Evolutionary conservation across 2,888 invertebrate genomes (phyloP), one percentile per base, ranked within the genome.

Genomic region (Pseudococcus jackbeardsleyi): DNA sequence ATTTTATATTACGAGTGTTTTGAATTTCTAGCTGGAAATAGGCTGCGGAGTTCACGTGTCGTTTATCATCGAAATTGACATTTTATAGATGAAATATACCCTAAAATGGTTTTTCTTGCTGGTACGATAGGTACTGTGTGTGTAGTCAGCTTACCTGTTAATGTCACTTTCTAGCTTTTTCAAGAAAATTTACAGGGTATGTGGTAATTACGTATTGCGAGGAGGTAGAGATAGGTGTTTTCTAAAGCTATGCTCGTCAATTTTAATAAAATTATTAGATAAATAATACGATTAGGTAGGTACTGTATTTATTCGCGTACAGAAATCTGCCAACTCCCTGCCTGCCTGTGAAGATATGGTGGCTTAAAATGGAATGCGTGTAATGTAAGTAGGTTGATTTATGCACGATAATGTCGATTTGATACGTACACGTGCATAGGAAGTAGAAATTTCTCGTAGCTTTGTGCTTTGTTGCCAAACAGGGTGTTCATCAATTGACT

Each of bases 51-150:
- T 79, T 79, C 79, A 79, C 79, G 79, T 42, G 79, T 79, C 79
- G 79, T 79, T 79, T 79, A 79, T 79, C 79, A 79, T 42, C 42
- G 79, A 79, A 79, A 79, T 79, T 79, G 79, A 79, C 79, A 79
- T 79, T 79, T 79, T 79, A 42, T 26, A 79, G 79, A 79, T 79
- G 79, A 79, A 79, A 79, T 79, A 79, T 79, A 79, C n/a, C 79
- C 79, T 79, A 39, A 77, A 77, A 77, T 77, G 77, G 3, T 77
- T 77, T 77, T 77, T 39, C 39, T 77, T 77, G 77, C 77, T 39
- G 6, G 0, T 77, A 17, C 17, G 9, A 7, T 46, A 12, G 8
- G 12, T 46, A 46, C 4, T 12, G 46, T 46, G 17, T 17, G 17
- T 54, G 17, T 54, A 54, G 15, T 54, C 54, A 17, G 15, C 39